Conservation (phyloP, 2,888 invertebrate species). For the Zygaena filipendulae region DNA sequence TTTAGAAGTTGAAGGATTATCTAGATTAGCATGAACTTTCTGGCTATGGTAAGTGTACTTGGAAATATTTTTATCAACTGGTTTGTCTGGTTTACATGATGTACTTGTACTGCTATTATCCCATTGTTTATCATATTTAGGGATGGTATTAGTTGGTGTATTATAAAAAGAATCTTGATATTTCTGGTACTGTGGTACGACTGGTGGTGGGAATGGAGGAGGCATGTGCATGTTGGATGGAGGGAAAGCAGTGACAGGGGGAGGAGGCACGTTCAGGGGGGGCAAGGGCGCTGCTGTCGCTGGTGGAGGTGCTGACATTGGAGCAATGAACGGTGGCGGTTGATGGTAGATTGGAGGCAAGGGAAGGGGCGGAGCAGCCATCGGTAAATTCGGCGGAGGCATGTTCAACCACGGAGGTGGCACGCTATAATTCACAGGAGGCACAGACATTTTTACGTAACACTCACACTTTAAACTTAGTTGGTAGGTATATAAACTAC, state of each 20-base stretch:
- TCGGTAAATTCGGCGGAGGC: conserved; percentile 26
- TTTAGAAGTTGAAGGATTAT: too few species aligned
- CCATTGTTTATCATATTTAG: too few species aligned
- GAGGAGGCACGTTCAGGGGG: conserved; percentile 16
- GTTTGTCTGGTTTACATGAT: too few species aligned
- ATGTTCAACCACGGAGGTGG: conserved; percentile 37
- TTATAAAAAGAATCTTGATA: too few species aligned
- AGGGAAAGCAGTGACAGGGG: conserved; percentile 1
- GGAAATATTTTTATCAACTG: too few species aligned
- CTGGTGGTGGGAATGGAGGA: conserved; percentile 21
- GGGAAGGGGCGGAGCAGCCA: conserved; percentile 7
- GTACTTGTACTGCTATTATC: too few species aligned
- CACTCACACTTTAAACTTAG: too few species aligned
- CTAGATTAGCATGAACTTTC: too few species aligned
- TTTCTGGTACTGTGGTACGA: too few species aligned
- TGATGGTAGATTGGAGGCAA: conserved; percentile 3
- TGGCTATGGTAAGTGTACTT: too few species aligned
- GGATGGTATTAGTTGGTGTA: too few species aligned
- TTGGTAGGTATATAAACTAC: too few species aligned
- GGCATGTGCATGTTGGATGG: conserved; percentile 13
- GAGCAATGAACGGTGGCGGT: conserved; percentile 5
- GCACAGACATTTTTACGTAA: conserved; percentile 45
- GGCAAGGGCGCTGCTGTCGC: conserved; percentile 5
- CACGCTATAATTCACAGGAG: conserved; percentile 36
- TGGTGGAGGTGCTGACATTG: conserved; percentile 1